Conservation (phyloP, 2,113 vertebrate genomes). For the Hyperopisus bebe region DNA sequence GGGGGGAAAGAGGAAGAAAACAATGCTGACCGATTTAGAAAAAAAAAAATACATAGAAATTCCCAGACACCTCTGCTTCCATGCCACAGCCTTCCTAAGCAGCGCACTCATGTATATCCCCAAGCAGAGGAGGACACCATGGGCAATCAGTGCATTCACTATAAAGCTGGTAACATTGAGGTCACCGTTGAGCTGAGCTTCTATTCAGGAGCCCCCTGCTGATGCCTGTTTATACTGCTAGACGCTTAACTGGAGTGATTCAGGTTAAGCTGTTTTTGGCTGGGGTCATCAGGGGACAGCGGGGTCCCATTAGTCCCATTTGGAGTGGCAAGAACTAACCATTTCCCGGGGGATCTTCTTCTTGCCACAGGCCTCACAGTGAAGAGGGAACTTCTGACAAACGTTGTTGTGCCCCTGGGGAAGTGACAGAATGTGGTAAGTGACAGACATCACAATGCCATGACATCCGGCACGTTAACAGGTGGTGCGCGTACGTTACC, state of each 20-base stretch:
- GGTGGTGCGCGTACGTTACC: background rate
- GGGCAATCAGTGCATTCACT: background rate
- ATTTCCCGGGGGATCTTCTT: constrained; percentile 80
- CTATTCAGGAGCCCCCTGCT: background rate
- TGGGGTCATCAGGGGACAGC: too few relatives aligned
- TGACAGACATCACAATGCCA: background rate
- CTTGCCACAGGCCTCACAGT: constrained; percentile 80
- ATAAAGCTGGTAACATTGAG: background rate
- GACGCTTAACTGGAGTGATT: background rate
- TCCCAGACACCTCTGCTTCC: background rate
- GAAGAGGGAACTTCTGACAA: constrained; percentile 76
- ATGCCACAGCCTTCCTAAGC: background rate
- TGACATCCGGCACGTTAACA: background rate
- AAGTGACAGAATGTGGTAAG: background rate
- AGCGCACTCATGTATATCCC: background rate
- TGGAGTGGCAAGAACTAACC: constrained; percentile 45
- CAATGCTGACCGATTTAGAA: background rate
- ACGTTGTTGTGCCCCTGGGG: constrained; percentile 74
- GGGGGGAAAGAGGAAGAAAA: background rate
- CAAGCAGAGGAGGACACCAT: background rate
- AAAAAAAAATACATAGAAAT: background rate
- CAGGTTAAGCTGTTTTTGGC: background rate
- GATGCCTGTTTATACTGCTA: background rate
- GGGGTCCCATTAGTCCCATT: too few relatives aligned
- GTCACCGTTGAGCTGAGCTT: background rate